Evolutionary conservation across 1,140 invertebrate species (phyloP), one percentile per base, ranked within the genome.

Genomic region (Pogonomyrmex californicus): DNA sequence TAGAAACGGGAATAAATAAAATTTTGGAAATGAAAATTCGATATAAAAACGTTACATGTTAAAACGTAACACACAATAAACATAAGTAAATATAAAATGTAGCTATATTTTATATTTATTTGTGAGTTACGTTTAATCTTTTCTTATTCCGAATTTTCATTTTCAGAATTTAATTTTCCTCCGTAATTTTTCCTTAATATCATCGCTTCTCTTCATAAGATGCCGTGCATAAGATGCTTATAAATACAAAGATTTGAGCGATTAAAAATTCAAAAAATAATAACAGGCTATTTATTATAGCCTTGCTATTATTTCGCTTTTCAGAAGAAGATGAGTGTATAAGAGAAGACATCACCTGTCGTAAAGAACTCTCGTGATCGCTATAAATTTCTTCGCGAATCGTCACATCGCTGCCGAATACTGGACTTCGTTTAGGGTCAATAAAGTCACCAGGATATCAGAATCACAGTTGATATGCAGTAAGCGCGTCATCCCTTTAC

Each of bases 381-480:
- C 44, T 17, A 71, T 60, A 51, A 81, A 51, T 30, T 87, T 78
- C 44, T 33, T 70, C 58, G 49, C 23, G 44, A 10, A 14, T 7
- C 38, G 38, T 36, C 41, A 71, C 65, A 63, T 47, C 56, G n/a
- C 14, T 23, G 17, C 10, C 49, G 36, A 62, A 85, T 56, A 49
- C 65, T 38, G 12, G 51, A 54, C 63, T 56, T 81, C 62, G 65
- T 91, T 91, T 91, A 91, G 58, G 76, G 33, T 86, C 90, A 75
- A 91, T 91, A 90, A 91, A 91, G 77, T 82, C 81, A 63, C 65
- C 36, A 78, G 83, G 83, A 88, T 85, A 88, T 71, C 71, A 78
- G 63, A 71, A 86, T 90, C 49, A 79, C 36, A 88, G 78, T 86
- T 89, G 66, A 51, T 62, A 63, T 87, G 83, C 79, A 85, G 86